phyloP scores from a whole-genome alignment of 2,113 vertebrate species.

The Triplophysa rosa region DNA sequence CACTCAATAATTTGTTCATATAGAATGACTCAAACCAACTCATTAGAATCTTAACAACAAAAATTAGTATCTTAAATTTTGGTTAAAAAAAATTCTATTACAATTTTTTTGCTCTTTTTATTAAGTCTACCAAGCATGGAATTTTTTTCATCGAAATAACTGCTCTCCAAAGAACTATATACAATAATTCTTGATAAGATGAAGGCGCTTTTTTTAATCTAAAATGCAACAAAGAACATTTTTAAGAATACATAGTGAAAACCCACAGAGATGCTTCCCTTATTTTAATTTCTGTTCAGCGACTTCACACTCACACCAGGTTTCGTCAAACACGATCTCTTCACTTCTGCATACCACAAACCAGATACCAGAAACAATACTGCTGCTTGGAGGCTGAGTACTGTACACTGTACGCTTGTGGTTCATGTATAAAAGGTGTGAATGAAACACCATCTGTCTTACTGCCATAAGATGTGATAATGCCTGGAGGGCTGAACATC shows the following conservation, averaged over 20 bases:
- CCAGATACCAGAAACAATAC: background rate
- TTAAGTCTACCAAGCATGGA: too few relatives aligned
- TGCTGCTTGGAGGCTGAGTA: background rate
- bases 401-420: background rate
- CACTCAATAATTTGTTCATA: too few relatives aligned
- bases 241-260: slow-evolving; percentile 2
- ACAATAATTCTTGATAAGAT: too few relatives aligned
- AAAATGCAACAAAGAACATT: background rate
- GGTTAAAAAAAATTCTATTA: too few relatives aligned
- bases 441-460: slow-evolving; percentile 39
- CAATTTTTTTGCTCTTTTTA: too few relatives aligned
- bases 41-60: too few relatives aligned
- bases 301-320: background rate
- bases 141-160: too few relatives aligned
- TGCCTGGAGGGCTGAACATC: background rate
- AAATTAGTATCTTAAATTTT: too few relatives aligned
- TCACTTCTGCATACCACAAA: slow-evolving; percentile 9
- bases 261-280: background rate
- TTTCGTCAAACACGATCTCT: background rate
- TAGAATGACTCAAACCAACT: too few relatives aligned
- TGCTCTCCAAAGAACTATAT: background rate
- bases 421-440: slow-evolving; percentile 32
- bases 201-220: background rate
- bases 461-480: background rate
- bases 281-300: slow-evolving; percentile 10